Percentiles rank a stretch among this genome's conserved stretches.
phyloP scores from a whole-genome alignment of 2,797 vertebrate species.

The Ceryle rudis region DNA sequence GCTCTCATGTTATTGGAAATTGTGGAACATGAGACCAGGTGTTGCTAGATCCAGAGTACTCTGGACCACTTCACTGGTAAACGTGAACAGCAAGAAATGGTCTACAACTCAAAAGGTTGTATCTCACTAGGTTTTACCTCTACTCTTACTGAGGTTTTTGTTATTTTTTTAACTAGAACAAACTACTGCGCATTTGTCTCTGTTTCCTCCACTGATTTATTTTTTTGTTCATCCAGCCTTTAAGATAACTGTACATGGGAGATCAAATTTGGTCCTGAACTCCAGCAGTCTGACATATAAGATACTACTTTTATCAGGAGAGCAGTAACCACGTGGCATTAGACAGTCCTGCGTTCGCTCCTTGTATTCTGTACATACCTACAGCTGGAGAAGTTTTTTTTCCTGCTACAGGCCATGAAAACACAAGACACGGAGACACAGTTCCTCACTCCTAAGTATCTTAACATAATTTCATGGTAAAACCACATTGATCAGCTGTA shows the following conservation, averaged over 20 bases:
- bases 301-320: neutral
- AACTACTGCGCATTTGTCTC: neutral
- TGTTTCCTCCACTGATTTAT: neutral
- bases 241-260: neutral
- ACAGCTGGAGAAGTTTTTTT: neutral
- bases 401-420: neutral
- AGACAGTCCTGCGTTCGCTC: neutral
- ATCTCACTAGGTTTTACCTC: neutral
- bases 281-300: neutral
- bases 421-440: neutral
- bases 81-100: neutral
- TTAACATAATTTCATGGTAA: neutral
- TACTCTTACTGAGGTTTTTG: neutral
- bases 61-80: neutral
- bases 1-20: neutral
- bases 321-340: neutral
- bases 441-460: neutral
- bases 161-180: neutral
- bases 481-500: neutral
- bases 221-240: neutral
- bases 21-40: neutral
- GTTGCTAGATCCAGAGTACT: neutral
- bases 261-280: neutral
- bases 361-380: neutral
- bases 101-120: neutral